Conservation (phyloP, 2,113 vertebrate genomes). For the Lagenorhynchus albirostris region DNA sequence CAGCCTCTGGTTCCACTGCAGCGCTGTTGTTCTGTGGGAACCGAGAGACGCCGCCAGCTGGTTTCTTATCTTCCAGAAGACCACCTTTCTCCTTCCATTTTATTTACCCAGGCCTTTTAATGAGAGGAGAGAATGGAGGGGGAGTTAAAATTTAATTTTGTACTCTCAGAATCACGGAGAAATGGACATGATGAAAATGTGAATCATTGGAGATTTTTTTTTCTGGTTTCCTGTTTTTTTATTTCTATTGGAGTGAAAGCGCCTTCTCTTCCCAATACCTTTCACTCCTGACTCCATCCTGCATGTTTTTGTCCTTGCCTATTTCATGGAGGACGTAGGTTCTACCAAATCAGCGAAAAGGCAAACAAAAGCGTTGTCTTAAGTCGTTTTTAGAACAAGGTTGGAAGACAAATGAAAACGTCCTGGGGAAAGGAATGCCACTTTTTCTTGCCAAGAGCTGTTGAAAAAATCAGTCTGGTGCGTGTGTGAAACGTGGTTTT, state of each 20-base stretch:
- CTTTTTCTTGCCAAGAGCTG: not conserved
- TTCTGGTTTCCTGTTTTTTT: not conserved
- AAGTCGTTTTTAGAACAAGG: not conserved
- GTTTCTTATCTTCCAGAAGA: not conserved
- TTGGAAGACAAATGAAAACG: not conserved
- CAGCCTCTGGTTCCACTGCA: not conserved
- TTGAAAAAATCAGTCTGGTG: not conserved
- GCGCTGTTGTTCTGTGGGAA: rapidly evolving
- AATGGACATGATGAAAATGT: not conserved
- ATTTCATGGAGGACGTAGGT: not conserved
- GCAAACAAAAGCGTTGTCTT: not conserved
- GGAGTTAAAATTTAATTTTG: not conserved
- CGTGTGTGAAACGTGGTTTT: rapidly evolving
- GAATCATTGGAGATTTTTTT: not conserved
- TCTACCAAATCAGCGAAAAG: not conserved
- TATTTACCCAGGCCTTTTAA: not conserved
- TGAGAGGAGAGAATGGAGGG: not conserved
- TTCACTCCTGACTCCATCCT: not conserved
- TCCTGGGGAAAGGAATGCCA: not conserved
- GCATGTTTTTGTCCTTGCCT: not conserved
- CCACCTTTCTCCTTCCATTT: not conserved
- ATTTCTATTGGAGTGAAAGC: not conserved
- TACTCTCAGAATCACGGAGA: not conserved
- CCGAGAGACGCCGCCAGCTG: not conserved
- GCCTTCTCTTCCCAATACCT: not conserved